Evolutionary conservation across 1,140 invertebrate genomes (phyloP).

Genomic region (Cotesia chilonis): DNA sequence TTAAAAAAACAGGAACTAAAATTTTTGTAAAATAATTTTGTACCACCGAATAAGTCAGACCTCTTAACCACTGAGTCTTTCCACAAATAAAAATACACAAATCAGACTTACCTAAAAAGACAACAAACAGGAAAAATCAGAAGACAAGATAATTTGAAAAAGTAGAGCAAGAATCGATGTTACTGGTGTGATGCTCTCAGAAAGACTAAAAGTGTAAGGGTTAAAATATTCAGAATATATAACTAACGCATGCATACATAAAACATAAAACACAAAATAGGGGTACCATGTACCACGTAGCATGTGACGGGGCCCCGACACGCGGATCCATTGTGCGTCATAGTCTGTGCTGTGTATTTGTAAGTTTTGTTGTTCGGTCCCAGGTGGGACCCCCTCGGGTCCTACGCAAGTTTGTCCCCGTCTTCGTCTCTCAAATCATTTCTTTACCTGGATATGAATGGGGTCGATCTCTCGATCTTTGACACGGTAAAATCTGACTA

Average conservation of each 20-base stretch:
- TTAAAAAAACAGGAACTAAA: too few relatives aligned
- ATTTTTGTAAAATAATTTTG: too few relatives aligned
- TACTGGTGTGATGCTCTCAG: conserved; percentile 60
- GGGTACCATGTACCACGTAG: conserved; percentile 49
- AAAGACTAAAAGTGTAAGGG: conserved; percentile 64
- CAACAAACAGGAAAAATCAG: too few relatives aligned
- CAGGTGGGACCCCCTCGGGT: conserved; percentile 56
- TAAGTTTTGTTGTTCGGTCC: conserved; percentile 43
- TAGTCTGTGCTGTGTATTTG: conserved; percentile 10
- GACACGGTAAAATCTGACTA: too few relatives aligned
- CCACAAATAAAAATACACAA: too few relatives aligned
- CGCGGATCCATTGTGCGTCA: conserved; percentile 38
- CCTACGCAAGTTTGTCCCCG: conserved; percentile 22
- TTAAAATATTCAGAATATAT: conserved; percentile 65
- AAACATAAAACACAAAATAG: conserved; percentile 34
- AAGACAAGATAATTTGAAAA: not conserved
- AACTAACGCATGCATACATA: conserved; percentile 57
- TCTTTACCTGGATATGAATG: conserved; percentile 22
- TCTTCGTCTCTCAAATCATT: not conserved
- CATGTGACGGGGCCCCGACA: conserved; percentile 38
- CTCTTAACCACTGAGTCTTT: too few relatives aligned
- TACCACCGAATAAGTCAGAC: too few relatives aligned
- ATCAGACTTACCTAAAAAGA: too few relatives aligned
- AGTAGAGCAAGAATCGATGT: conserved; percentile 48
- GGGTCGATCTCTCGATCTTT: conserved; percentile 27